These are phyloP conservation scores for Patiria pectinifera DNA, from an alignment of 53 echinoderm and acorn worm species.

Conservation along the genomic window DNA sequence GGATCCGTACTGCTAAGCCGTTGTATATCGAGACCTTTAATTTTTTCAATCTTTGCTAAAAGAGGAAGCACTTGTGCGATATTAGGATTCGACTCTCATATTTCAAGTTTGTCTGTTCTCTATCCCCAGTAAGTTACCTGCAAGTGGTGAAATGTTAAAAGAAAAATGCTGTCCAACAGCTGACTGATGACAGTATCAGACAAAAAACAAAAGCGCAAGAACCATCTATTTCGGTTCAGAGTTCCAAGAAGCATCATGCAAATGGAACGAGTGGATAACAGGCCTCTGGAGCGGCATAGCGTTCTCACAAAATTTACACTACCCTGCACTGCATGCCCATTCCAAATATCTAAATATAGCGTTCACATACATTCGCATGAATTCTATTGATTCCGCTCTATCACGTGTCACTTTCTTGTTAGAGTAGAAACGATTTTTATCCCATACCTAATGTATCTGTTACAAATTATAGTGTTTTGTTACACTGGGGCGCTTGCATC, in stretches of 20 bases:
- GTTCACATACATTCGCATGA: not conserved
- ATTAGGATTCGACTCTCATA: no score
- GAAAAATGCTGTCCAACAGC: no score
- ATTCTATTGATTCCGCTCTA: not conserved
- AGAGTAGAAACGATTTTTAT: not conserved
- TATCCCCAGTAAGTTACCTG: no score
- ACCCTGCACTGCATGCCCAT: not conserved
- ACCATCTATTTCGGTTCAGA: no score
- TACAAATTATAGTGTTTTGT: slow-evolving; percentile 9
- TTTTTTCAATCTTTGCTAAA: not conserved
- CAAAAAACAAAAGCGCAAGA: no score
- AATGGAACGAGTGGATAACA: not conserved
- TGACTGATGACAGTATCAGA: no score
- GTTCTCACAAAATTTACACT: not conserved
- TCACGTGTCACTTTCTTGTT: not conserved
- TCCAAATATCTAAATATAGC: not conserved
- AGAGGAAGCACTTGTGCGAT: not conserved
- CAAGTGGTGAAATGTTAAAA: no score
- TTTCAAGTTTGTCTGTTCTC: no score
- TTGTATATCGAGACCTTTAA: no score
- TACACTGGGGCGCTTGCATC: not conserved
- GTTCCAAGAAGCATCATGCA: no score
- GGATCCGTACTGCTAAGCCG: no score
- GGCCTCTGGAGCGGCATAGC: not conserved
- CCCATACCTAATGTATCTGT: not conserved